Evolutionary conservation across 1,140 invertebrate species (phyloP), one percentile per base, ranked within the genome.

Genomic region (Nymphalis io): DNA sequence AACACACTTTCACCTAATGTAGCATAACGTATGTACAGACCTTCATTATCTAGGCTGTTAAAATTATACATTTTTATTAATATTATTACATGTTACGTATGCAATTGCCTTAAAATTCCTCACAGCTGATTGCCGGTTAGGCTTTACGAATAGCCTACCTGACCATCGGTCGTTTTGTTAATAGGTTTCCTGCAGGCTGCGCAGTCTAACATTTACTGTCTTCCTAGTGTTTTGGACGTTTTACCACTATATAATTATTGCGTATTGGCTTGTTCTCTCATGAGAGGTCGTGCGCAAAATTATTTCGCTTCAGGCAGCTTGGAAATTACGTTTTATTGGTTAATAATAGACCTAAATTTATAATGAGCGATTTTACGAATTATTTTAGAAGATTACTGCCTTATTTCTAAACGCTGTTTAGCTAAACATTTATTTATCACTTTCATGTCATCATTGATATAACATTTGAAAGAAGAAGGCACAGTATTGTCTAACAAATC

Each of bases 191-290:
- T 61, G 59, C 21, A 60, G 59, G 59, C 13, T 61, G 48, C 59
- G 53, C 58, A 60, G 59, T 20, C 55, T 61, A 12, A 51, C 33
- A 61, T 46, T 68, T 60, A 27, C n/a, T 33, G 60, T 60, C 44
- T 60, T 68, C 66, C 66, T 60, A 60, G 66, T 38, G 58, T 55
- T 68, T 55, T 39, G 42, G 59, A 68, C 16, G 59, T 61, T 68
- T 61, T 59, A 60, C 38, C 66, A 68, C 38, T 15, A 15, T 61
- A 71, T 80, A 80, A 77, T 81, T 80, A 80, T 74, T 79, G 62
- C 72, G 70, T 79, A 75, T 76, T 70, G 73, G 69, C 40, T 60
- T 57, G 68, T 73, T 68, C 53, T 58, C 44, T 48, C 15, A 68
- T 62, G 60, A 68, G 51, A 58, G 42, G 58, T 67, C 48, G 67